Evolutionary conservation across 1,140 invertebrate species (phyloP), one percentile per base, ranked within the genome.

Genomic region (Phocides pigmalion): DNA sequence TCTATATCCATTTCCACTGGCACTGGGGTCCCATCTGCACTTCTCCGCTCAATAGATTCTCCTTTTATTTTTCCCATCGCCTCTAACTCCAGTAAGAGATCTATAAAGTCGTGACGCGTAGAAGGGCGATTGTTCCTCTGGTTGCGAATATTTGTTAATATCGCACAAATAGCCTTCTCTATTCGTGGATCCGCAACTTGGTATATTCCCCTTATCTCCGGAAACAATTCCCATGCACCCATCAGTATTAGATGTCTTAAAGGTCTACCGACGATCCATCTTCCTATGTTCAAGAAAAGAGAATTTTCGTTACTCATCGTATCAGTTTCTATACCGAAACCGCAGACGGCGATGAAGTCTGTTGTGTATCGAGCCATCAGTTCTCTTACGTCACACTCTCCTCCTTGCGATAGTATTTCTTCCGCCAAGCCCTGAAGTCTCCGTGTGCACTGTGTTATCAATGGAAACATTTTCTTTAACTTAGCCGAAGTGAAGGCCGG

Each of bases 401-500:
- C 73, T 19, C 67, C 71, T 1, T 20, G 15, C 1, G 44, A 37
- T 1, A 70, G 51, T 9, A 70, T 68, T 2, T 81, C 62, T 2
- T 82, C 71, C 2, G 92, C 58, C 41, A 83, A 50, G 0, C 58
- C 37, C 5, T 84, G 77, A 3, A 94, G 63, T 32, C 92, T 84
- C 0, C 88, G 49, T 0, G 76, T 76, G 12, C 93, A 91, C 8
- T 82, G 50, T 0, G 81, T 37, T 62, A 94, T 84, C 0, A 91
- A 63, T 0, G 90, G 82, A 65, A 91, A 92, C 92, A 94, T 94
- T 12, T 79, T 80, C 72, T 92, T 93, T 44, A 95, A 84, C 76
- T 94, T 94, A n/a, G 89, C 88, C 0, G 92, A 82, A 0, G 93
- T 93, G 72, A 95, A 95, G 0, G 93, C 93, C 0, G 93, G 93